A percentile compares a stretch with the other conserved stretches of the same genome.
Evolutionary conservation across 53 echinoderm and acorn worm genomes (phyloP).

Genomic region (Apostichopus leukothele): DNA sequence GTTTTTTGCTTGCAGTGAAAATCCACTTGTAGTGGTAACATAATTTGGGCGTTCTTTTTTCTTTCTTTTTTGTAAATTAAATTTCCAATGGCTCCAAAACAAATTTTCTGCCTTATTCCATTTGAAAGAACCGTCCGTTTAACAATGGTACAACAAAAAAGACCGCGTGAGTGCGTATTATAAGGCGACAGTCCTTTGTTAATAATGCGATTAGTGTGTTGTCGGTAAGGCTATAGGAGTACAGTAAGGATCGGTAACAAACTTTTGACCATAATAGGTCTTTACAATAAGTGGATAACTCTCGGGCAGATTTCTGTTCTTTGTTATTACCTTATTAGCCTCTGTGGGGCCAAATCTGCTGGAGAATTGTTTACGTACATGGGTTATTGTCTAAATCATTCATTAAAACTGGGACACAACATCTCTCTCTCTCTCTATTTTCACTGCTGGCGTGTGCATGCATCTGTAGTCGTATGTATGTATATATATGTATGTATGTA

Average conservation of each 20-base stretch:
- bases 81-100: neutral
- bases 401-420: too few relatives aligned
- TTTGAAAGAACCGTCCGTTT: neutral
- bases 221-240: too few relatives aligned
- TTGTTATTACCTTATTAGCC: neutral
- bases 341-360: neutral
- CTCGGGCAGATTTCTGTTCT: neutral
- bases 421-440: too few relatives aligned
- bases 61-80: neutral
- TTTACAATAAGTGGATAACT: constrained; percentile 2
- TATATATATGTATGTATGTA: too few relatives aligned
- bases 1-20: neutral
- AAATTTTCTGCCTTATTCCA: neutral
- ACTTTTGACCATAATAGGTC: neutral
- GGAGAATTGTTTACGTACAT: neutral
- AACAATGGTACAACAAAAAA: too few relatives aligned
- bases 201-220: too few relatives aligned
- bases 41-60: neutral
- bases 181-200: too few relatives aligned
- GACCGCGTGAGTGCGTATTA: too few relatives aligned
- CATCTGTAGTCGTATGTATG: too few relatives aligned
- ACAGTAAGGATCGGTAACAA: too few relatives aligned
- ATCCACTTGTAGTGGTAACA: constrained; percentile 6
- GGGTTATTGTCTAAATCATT: neutral
- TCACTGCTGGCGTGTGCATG: too few relatives aligned